Evolutionary conservation across 2,797 vertebrate species (phyloP), one percentile per base, ranked within the genome.

Genomic region (Danio albolineatus): DNA sequence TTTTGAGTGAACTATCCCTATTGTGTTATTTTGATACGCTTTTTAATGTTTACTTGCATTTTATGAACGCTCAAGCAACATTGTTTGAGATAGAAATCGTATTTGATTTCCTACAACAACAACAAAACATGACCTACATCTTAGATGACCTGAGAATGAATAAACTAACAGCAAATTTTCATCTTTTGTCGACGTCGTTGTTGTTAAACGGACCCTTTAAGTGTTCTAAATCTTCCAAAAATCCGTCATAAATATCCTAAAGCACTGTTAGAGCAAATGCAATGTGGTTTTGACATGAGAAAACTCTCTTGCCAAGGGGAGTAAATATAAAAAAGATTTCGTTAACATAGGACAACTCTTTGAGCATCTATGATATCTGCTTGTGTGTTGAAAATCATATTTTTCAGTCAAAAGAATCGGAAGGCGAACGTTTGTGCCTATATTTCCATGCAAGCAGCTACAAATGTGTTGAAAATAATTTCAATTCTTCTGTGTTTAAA

Each of bases 401-500:
- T 59, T 70, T 73, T 48, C 17, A 12, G 10, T 67, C 66, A 54
- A 60, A 28, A 73, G 71, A 46, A 19, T 16, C 28, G 39, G 49
- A 60, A 36, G 77, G 61, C 56, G 16, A 66, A 73, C 53, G 10
- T 80, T 57, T 76, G 65, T 83, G 72, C 77, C 57, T 72, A 53
- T 28, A 28, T 71, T 61, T 46, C 39, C 76, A 69, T 60, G 21
- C 41, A 51, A 71, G 46, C 73, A 41, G 65, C 67, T 71, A 38
- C 14, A 71, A 38, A 64, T 57, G 61, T 72, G 59, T 73, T 61
- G 61, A 78, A 57, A 72, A 67, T 69, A 38, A 64, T 82, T 80
- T 85, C 80, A 59, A 72, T 60, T 80, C 36, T 72, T 49, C 14
- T 75, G 54, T 79, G 59, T 75, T 69, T 66, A 53, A 39, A 67